Base-by-base conservation (phyloP, 2,797 vertebrate species). In the Aphelocoma californica region DNA sequence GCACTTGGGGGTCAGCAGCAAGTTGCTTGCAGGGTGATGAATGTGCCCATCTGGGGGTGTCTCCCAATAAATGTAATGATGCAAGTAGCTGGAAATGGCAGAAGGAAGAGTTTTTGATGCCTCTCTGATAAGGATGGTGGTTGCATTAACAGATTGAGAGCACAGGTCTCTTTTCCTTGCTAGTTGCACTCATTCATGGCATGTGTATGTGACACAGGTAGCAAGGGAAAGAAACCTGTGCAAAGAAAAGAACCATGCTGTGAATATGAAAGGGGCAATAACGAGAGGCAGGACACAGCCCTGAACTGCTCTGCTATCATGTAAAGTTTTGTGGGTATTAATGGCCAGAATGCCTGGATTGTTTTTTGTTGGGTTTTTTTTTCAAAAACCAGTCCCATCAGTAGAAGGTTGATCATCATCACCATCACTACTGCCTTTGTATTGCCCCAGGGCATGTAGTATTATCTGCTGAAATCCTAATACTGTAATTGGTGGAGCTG, bases 201-300 rank as follows among this genome's bases (percentile, higher is more conserved):
- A 12, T 1, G 0, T 11, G 38, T 31, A 19, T 5, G 10, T 54
- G 56, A 2, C 19, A 14, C 32, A 56, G 19, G 23, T 50, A 48
- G 36, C 28, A 34, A 40, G n/a, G 29, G 34, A 51, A 26, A 57
- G 32, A 64, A 64, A n/a, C 5, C 5, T 21, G 12, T 70, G 50
- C 57, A 45, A 64, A 29, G 29, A 51, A 64, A 57, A 34, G 50
- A 34, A 19, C 18, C 12, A 7, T 29, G 34, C 69, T 5, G 3
- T 70, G 51, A 67, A 67, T n/a, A 17, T 62, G 19, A 50, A 36
- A 60, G 32, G 34, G 26, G 25, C 14, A 40, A 57, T 1, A 58
- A 8, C 10, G 14, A 72, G 20, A 82, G 45, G 62, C 38, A 53
- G 51, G 44, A 53, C 20, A 31, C 12, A 11, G 21, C 9, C 34